Conservation (phyloP, 2,888 invertebrate genomes). For the Acanthacorydalis orientalis region DNA sequence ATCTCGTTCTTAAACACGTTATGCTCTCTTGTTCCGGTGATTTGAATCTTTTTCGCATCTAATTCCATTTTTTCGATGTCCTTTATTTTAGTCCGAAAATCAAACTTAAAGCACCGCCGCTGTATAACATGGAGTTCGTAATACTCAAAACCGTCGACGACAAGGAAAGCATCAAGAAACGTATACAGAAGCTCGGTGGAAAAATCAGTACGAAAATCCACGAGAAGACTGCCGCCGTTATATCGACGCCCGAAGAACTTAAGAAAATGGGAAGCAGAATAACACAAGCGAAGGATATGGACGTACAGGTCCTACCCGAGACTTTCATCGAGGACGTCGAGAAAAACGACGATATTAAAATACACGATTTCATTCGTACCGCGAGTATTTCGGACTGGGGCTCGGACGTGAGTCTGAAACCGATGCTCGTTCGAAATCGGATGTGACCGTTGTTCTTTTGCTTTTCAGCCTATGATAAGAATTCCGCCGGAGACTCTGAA, state of each 20-base stretch:
- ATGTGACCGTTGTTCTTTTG: conserved; percentile 13
- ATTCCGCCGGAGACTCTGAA: conserved; percentile 12
- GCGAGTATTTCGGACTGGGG: conserved; percentile 74
- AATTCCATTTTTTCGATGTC: no score
- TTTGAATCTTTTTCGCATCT: no score
- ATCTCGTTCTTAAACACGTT: no score
- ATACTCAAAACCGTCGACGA: conserved; percentile 32
- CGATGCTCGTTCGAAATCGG: conserved; percentile 12
- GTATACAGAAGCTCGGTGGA: conserved; percentile 62
- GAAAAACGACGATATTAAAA: conserved; percentile 39
- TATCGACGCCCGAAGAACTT: conserved; percentile 51
- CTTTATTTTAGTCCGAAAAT: conserved; percentile 44
- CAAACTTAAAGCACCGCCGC: conserved; percentile 43
- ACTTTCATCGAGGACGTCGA: conserved; percentile 55
- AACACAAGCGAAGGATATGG: conserved; percentile 40
- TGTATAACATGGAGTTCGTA: conserved; percentile 65
- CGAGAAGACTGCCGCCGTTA: conserved; percentile 51
- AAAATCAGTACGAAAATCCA: conserved; percentile 45
- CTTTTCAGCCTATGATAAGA: conserved; percentile 16
- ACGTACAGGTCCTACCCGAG: conserved; percentile 68
- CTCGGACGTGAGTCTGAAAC: conserved; percentile 42
- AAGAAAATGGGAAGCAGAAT: conserved; percentile 49
- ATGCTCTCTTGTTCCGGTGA: no score
- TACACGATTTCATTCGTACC: conserved; percentile 47
- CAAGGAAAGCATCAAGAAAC: conserved; percentile 46